Percentiles rank a stretch among this genome's conserved stretches.
These are phyloP conservation scores for Axis porcinus DNA, from an alignment of 2,113 vertebrate genomes.

Conservation along the genomic window DNA sequence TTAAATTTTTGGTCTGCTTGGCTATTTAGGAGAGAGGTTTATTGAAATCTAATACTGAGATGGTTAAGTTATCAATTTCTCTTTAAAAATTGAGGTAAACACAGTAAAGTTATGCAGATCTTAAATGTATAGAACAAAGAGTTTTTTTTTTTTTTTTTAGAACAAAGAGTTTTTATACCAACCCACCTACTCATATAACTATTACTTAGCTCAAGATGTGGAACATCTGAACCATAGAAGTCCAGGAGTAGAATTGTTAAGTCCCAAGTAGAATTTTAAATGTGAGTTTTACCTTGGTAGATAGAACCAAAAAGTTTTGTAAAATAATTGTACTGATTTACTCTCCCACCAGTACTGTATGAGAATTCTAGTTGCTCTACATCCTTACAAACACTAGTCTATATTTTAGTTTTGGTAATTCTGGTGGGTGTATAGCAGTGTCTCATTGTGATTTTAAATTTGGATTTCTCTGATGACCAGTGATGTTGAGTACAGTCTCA, in stretches of 20 bases:
- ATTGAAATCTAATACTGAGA: background rate
- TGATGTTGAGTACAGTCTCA: background rate
- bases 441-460: background rate
- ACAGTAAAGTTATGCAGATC: background rate
- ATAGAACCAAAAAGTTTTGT: background rate
- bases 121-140: background rate
- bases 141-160: no score
- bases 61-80: background rate
- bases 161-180: background rate
- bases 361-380: background rate
- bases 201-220: background rate
- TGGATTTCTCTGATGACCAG: background rate
- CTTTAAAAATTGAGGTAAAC: background rate
- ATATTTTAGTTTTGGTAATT: background rate
- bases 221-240: background rate
- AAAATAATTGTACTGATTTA: background rate
- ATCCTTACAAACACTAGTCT: background rate
- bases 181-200: background rate
- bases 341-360: background rate
- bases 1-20: background rate
- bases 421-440: background rate
- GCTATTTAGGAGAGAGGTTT: background rate
- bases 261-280: background rate
- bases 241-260: background rate
- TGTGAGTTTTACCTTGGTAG: background rate